Conservation (phyloP, 2,888 invertebrate species). For the Tenthredo mesomela region DNA sequence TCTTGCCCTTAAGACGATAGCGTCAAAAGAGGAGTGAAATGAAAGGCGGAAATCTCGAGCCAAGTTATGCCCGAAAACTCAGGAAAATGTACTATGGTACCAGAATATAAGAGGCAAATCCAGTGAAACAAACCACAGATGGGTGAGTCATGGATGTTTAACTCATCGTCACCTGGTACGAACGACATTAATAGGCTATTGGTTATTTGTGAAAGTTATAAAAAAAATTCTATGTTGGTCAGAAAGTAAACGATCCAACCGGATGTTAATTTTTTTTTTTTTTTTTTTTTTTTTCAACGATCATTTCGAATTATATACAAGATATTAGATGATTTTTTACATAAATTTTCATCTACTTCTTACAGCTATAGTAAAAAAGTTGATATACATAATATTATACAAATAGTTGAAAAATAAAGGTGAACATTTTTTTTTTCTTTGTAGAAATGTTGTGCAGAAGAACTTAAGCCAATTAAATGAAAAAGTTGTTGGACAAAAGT, state of each 20-base stretch:
- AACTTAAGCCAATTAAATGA: constrained; percentile 11
- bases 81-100: not conserved
- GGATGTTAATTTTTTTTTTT: constrained; percentile 33
- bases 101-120: not conserved
- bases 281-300: not conserved
- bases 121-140: not conserved
- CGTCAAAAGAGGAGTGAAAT: not conserved
- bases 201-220: constrained; percentile 37
- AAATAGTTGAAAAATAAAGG: not conserved
- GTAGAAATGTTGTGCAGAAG: not conserved
- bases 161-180: not conserved
- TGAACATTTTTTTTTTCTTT: not conserved
- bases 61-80: not conserved
- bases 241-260: constrained; percentile 9
- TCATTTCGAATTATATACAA: not conserved
- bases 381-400: no score
- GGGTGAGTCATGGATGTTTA: not conserved
- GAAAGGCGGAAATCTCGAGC: not conserved
- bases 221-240: not conserved
- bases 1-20: not conserved
- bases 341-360: not conserved
- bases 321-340: constrained; percentile 9
- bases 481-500: not conserved
- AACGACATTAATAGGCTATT: constrained; percentile 33
- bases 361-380: not conserved